phyloP scores from a whole-genome alignment of 2,888 invertebrate species.

The Chaitophorus viminalis region DNA sequence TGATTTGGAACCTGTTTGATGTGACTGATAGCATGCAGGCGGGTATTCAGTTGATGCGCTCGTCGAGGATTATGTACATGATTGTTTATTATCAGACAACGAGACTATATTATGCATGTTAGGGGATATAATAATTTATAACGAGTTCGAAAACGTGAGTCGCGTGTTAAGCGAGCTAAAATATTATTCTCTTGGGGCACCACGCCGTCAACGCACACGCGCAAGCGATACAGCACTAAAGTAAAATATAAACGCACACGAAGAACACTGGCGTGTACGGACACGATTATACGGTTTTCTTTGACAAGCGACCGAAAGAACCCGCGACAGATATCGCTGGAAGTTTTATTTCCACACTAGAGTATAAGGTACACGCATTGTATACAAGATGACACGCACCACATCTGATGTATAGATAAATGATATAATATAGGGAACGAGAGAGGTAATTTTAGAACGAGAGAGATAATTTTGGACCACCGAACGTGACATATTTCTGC shows the following conservation, averaged over 20 bases:
- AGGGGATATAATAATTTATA: constrained; percentile 55
- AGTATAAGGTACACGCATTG: not conserved
- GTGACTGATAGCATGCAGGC: constrained; percentile 49
- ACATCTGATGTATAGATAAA: too few species aligned
- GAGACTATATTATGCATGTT: not conserved
- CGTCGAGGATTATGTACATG: constrained; percentile 19
- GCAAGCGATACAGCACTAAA: not conserved
- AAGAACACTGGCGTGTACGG: not conserved
- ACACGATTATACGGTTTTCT: not conserved
- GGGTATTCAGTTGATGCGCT: constrained; percentile 22
- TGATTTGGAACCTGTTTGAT: constrained; percentile 61
- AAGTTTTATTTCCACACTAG: not conserved
- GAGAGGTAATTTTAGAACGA: too few species aligned
- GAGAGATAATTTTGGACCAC: too few species aligned
- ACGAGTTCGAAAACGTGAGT: constrained; percentile 60
- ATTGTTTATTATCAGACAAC: constrained; percentile 53
- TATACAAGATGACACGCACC: too few species aligned
- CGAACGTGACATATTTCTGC: too few species aligned
- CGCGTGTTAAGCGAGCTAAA: constrained; percentile 53
- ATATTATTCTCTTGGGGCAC: constrained; percentile 41
- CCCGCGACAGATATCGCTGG: not conserved
- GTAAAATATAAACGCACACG: not conserved
- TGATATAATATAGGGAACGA: too few species aligned
- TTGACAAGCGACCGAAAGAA: not conserved
- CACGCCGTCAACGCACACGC: not conserved